Evolutionary conservation across 2,797 vertebrate species (phyloP).

Genomic region (Thamnophis elegans): DNA sequence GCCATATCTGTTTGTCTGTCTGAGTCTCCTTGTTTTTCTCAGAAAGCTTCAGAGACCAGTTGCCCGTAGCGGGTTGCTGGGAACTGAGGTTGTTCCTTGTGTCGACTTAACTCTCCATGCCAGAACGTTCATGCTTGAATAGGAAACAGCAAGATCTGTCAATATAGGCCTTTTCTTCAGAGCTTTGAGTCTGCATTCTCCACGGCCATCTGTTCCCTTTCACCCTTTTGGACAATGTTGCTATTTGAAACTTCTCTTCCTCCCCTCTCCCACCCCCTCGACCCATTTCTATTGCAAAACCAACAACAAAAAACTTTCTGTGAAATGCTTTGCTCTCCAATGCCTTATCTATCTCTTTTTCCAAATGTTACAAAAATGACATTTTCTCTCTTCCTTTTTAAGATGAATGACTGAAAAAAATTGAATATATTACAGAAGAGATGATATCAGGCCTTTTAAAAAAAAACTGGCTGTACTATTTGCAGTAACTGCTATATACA

Average conservation of each 20-base stretch:
- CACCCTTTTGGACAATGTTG: conserved; percentile 82
- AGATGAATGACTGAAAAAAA: conserved; percentile 33
- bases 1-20: conserved; percentile 71
- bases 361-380: conserved; percentile 36
- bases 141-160: conserved; percentile 79
- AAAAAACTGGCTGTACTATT: neutral
- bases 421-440: conserved; percentile 44
- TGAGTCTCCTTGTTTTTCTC: conserved; percentile 68
- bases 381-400: conserved; percentile 40
- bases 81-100: conserved; percentile 71
- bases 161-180: conserved; percentile 73
- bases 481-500: neutral
- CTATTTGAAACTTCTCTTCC: conserved; percentile 77
- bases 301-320: conserved; percentile 39
- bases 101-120: conserved; percentile 69
- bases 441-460: conserved; percentile 25
- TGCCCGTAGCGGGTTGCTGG: conserved; percentile 69
- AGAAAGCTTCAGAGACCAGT: conserved; percentile 61
- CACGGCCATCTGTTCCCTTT: conserved; percentile 82
- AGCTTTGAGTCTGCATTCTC: conserved; percentile 77
- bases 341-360: conserved; percentile 44
- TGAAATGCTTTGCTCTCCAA: conserved; percentile 38
- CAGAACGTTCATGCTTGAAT: conserved; percentile 73
- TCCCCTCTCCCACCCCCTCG: conserved; percentile 54
- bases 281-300: conserved; percentile 49